These are phyloP conservation scores for Mellivora capensis DNA, from an alignment of 2,113 vertebrate genomes.

Conservation along the genomic window DNA sequence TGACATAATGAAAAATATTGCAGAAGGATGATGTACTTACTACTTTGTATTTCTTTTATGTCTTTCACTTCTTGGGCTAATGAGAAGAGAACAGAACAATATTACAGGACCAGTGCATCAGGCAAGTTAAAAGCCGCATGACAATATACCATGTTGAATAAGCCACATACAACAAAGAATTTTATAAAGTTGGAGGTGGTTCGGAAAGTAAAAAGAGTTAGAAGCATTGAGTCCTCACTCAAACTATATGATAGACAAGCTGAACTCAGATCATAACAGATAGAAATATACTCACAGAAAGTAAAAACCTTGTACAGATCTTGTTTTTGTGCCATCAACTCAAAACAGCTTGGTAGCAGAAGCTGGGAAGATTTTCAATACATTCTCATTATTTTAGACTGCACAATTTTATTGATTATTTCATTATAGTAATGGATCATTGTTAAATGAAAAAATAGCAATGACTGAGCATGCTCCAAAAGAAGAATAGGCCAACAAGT, in stretches of 20 bases:
- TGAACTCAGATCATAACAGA: background rate
- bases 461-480: background rate
- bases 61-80: background rate
- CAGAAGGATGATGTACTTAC: background rate
- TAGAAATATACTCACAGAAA: background rate
- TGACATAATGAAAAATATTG: background rate
- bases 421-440: background rate
- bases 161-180: background rate
- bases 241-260: background rate
- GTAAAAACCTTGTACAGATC: background rate
- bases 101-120: background rate
- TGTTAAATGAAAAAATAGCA: background rate
- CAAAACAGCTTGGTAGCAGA: background rate
- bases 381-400: background rate
- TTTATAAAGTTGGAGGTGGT: background rate
- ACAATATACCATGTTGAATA: fast-evolving
- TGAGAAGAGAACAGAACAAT: background rate
- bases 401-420: background rate
- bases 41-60: background rate
- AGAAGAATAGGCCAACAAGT: background rate
- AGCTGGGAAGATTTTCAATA: background rate
- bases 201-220: background rate
- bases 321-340: background rate
- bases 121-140: background rate
- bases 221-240: background rate